Base-by-base conservation (phyloP, 2,797 vertebrate genomes). In the Neomorphus geoffroyi region DNA sequence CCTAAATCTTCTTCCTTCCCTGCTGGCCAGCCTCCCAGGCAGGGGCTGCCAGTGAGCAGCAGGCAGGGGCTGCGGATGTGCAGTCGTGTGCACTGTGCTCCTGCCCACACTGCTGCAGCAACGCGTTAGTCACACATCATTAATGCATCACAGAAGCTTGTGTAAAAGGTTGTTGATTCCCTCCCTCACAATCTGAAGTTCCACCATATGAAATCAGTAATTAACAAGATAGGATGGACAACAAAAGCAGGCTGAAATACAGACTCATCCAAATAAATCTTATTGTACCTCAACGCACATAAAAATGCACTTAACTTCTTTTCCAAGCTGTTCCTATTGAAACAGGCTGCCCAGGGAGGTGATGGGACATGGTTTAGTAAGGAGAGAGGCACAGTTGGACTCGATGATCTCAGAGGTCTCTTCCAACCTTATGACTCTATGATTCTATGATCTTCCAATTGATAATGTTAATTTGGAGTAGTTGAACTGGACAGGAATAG, bases 211-310 rank as follows among this genome's bases (percentile, higher is more conserved):
- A 81, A 78, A 81, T 28, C 35, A 62, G 48, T 48, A 86, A 66
- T 32, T 14, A 56, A n/a, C 18, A 27, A 0, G 1, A 45, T 21
- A 53, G 4, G 51, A 28, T 11, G 6, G 43, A 50, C 19, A 37
- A 82, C 27, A 86, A 62, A 69, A 77, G 10, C 26, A 69, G 45
- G 10, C 51, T 88, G 84, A 82, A 88, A 88, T 18, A 74, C 13
- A 74, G 35, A 61, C 8, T 3, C 18, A 65, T 18, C 18, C 6
- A 12, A 78, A 71, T 11, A 81, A 85, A 65, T 9, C 7, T 78
- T 27, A 65, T 4, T 45, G 32, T 45, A 82, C 61, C 12, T 72
- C 66, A 67, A 13, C 13, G 35, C 41, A 66, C 23, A 43, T 24
- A 13, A 32, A 94, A 91, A 81, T 13, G 9, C 1, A 26, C 33